These are phyloP conservation scores for Drosophila sucinea DNA, from an alignment of 1,140 invertebrate species.

Conservation along the genomic window DNA sequence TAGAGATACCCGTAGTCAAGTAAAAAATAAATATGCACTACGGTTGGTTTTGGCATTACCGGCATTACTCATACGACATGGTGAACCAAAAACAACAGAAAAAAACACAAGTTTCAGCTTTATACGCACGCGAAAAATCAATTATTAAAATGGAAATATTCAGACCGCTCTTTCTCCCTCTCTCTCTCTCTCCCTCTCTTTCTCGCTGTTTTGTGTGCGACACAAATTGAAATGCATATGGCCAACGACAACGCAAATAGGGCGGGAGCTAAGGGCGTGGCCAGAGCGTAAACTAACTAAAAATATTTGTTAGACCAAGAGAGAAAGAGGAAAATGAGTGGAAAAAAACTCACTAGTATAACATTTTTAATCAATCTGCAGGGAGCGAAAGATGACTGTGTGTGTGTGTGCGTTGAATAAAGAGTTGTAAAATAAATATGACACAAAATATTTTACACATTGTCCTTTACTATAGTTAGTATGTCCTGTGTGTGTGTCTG, in stretches of 20 bases:
- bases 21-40: constrained; percentile 50
- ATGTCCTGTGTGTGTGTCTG: background rate
- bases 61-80: constrained; percentile 60
- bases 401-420: background rate
- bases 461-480: constrained; percentile 23
- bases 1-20: constrained; percentile 56
- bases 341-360: constrained; percentile 43
- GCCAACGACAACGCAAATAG: constrained; percentile 48
- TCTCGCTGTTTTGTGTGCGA: constrained; percentile 11
- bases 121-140: constrained; percentile 77
- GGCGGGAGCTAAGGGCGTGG: constrained; percentile 27
- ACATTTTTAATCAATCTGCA: constrained; percentile 76
- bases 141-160: constrained; percentile 79
- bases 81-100: background rate
- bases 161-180: background rate
- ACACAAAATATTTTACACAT: constrained; percentile 51
- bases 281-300: constrained; percentile 37
- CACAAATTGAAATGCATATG: constrained; percentile 61
- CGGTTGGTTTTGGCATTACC: constrained; percentile 40
- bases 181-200: constrained; percentile 12
- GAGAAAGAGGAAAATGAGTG: constrained; percentile 22
- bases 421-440: constrained; percentile 55
- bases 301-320: constrained; percentile 59
- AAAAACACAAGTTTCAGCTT: constrained; percentile 26
- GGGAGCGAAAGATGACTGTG: background rate